A percentile compares a stretch with the other conserved stretches of the same genome.
Conservation (phyloP, 2,797 vertebrate genomes). For the Gobio occitaniae region DNA sequence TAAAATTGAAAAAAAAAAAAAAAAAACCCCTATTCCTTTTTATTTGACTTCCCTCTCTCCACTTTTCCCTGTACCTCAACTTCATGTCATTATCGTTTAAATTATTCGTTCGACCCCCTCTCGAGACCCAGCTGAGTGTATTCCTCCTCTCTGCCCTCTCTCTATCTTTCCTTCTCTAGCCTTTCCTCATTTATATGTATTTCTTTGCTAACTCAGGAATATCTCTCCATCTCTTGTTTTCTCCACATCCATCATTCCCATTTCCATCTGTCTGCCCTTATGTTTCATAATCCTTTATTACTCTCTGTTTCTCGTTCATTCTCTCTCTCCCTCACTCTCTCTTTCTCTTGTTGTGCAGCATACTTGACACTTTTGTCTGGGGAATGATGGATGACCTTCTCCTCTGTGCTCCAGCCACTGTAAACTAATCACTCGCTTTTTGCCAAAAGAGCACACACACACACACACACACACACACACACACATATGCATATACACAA, state of each 20-base stretch:
- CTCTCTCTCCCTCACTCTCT: conserved; percentile 27
- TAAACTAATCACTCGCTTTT: conserved; percentile 59
- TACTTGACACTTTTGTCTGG: conserved; percentile 60
- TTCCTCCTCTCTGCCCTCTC: background rate
- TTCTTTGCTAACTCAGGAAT: conserved; percentile 32
- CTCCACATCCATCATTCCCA: conserved; percentile 48
- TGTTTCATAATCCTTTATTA: conserved; percentile 23
- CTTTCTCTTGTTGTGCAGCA: conserved; percentile 24
- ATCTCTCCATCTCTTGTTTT: conserved; percentile 26
- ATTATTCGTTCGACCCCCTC: conserved; percentile 10
- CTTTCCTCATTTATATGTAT: conserved; percentile 48
- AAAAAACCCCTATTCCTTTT: background rate
- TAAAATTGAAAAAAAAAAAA: background rate
- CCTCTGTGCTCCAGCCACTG: conserved; percentile 58
- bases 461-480: background rate
- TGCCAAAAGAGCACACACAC: conserved; percentile 28
- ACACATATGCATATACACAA: conserved; percentile 21
- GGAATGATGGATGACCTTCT: conserved; percentile 60
- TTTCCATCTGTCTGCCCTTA: conserved; percentile 46
- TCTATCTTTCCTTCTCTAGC: conserved; percentile 3
- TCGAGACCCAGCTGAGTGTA: conserved; percentile 2
- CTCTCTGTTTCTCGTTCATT: background rate
- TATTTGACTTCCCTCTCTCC: background rate
- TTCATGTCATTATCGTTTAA: conserved; percentile 25
- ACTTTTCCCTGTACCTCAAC: conserved; percentile 28